phyloP scores from a whole-genome alignment of 2,888 invertebrate genomes.

The Nasonia oneida region DNA sequence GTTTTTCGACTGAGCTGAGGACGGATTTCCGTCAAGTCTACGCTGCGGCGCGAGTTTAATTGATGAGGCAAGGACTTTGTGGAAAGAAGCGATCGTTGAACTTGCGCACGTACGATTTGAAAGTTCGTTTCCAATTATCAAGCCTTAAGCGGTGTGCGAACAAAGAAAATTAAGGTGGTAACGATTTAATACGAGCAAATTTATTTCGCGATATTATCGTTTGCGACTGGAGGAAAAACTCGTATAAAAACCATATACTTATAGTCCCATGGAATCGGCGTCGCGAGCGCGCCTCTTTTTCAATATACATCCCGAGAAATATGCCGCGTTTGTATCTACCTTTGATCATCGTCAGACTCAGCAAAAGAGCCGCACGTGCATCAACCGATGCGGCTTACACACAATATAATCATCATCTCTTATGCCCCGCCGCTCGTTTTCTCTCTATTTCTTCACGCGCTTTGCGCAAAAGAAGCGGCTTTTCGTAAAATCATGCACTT shows the following conservation, averaged over 20 bases:
- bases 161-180: no score
- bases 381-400: neutral
- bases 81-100: no score
- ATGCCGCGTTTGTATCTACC: neutral
- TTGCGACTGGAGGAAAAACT: no score
- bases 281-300: neutral
- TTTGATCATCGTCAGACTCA: neutral
- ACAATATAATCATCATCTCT: conserved; percentile 3
- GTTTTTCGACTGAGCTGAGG: neutral
- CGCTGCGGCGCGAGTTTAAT: neutral
- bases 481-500: neutral
- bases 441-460: conserved; percentile 17
- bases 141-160: no score
- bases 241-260: no score
- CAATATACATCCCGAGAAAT: neutral
- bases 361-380: neutral
- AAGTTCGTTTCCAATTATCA: no score
- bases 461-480: neutral
- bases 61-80: no score
- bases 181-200: no score
- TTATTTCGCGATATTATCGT: no score
- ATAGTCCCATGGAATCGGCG: no score
- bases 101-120: no score
- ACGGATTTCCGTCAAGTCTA: neutral
- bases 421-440: neutral